phyloP scores from a whole-genome alignment of 2,797 vertebrate species.

The Danio jaintianensis region DNA sequence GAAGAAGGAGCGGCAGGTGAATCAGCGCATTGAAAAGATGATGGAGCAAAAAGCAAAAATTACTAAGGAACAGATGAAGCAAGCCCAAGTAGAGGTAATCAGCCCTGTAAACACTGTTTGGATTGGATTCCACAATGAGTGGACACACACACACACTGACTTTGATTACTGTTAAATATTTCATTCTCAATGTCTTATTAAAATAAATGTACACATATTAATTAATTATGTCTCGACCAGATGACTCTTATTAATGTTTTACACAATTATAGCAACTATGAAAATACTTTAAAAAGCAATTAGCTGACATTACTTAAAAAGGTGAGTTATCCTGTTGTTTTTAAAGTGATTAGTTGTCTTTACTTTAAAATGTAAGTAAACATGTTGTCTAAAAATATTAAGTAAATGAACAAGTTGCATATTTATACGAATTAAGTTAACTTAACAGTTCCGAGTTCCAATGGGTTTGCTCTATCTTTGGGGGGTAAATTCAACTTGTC shows the following conservation, averaged over 20 bases:
- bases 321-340: too few species aligned
- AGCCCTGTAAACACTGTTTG: neutral
- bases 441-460: too few species aligned
- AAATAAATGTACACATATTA: neutral
- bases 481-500: too few species aligned
- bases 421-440: too few species aligned
- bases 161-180: neutral
- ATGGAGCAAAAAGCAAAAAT: constrained; percentile 88
- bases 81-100: constrained; percentile 81
- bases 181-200: neutral
- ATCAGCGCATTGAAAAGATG: constrained; percentile 93
- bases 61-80: constrained; percentile 85
- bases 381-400: too few species aligned
- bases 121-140: neutral
- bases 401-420: too few species aligned
- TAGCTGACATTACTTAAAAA: too few species aligned
- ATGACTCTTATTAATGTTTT: neutral
- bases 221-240: neutral
- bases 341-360: too few species aligned
- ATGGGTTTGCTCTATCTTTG: too few species aligned
- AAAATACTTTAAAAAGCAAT: neutral
- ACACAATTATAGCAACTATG: neutral
- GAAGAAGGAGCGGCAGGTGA: constrained; percentile 94
- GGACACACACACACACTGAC: neutral
- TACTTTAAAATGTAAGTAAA: too few species aligned